Conservation (phyloP, 2,113 vertebrate genomes). For the Pygoscelis antarcticus region DNA sequence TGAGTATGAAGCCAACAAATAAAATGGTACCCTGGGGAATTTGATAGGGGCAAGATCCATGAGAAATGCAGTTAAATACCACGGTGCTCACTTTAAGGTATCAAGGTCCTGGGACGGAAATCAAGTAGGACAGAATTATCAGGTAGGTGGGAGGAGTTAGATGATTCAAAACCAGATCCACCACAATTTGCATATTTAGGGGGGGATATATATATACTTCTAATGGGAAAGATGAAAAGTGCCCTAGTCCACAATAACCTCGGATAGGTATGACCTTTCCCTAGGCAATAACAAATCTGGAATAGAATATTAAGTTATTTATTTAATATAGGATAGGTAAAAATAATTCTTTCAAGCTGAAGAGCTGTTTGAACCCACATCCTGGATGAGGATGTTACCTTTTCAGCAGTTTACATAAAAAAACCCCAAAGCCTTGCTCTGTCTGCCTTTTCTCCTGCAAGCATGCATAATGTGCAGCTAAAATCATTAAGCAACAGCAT, state of each 20-base stretch:
- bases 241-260: background rate
- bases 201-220: background rate
- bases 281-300: background rate
- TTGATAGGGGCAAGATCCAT: background rate
- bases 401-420: background rate
- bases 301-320: background rate
- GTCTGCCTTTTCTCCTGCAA: background rate
- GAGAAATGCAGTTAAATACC: background rate
- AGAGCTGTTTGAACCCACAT: background rate
- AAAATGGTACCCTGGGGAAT: background rate
- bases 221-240: background rate
- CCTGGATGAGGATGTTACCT: background rate
- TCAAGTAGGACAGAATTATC: background rate
- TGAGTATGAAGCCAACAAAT: background rate
- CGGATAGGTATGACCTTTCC: background rate
- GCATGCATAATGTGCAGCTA: fast-evolving
- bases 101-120: background rate
- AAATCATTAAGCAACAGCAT: background rate
- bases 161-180: background rate
- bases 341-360: background rate
- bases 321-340: background rate
- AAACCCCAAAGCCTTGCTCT: background rate
- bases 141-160: background rate
- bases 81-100: background rate
- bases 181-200: background rate